A percentile compares a stretch with the other conserved stretches of the same genome.
Evolutionary conservation across 1,140 invertebrate species (phyloP).

Genomic region (Drosophila fuyamai): DNA sequence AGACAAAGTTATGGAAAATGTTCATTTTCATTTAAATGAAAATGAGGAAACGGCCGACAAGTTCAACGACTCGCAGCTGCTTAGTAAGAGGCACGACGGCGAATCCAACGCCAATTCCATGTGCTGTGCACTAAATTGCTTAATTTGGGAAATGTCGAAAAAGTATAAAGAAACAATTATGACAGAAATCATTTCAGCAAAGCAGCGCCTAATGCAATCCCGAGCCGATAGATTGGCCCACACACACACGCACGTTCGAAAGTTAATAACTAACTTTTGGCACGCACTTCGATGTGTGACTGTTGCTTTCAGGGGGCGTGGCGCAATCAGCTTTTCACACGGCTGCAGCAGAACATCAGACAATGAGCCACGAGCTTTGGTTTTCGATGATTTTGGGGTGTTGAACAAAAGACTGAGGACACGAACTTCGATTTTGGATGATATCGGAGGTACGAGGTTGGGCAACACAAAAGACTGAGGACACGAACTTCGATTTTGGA

Average conservation of each 20-base stretch:
- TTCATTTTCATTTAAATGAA: conserved; percentile 67
- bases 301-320: conserved; percentile 4
- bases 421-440: conserved; percentile 7
- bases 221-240: conserved; percentile 22
- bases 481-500: conserved; percentile 5
- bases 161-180: conserved; percentile 70
- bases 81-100: conserved; percentile 20
- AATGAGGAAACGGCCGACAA: conserved; percentile 73
- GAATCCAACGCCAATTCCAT: conserved; percentile 31
- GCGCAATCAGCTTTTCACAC: conserved; percentile 1
- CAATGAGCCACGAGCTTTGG: conserved; percentile 19
- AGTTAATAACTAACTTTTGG: conserved; percentile 19
- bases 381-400: background rate
- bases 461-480: conserved; percentile 2
- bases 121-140: conserved; percentile 64
- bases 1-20: conserved; percentile 64
- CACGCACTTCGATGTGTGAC: conserved; percentile 23
- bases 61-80: conserved; percentile 66
- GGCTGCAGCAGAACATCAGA: conserved; percentile 29
- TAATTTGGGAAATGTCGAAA: conserved; percentile 76
- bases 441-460: background rate
- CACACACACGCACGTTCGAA: conserved; percentile 22
- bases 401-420: conserved; percentile 5
- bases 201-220: conserved; percentile 52
- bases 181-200: conserved; percentile 62